phyloP scores from a whole-genome alignment of 2,113 vertebrate genomes.

The Dasyornis broadbenti region DNA sequence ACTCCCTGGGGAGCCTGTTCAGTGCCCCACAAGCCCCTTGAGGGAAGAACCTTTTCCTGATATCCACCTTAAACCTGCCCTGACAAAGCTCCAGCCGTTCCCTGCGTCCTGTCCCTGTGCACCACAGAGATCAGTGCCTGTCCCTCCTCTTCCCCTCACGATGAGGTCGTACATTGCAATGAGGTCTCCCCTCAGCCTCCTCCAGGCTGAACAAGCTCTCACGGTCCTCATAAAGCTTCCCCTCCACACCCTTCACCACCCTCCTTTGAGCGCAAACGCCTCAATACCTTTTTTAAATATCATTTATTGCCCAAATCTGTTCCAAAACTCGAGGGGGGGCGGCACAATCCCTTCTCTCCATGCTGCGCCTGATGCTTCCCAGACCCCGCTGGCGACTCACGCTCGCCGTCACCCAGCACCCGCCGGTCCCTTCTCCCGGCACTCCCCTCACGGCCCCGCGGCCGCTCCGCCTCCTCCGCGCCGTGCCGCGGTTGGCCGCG shows the following conservation, averaged over 20 bases:
- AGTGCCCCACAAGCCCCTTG: not conserved
- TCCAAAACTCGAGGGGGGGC: not conserved
- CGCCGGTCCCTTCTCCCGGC: not conserved
- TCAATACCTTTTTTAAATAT: not conserved
- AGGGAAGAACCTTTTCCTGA: no score
- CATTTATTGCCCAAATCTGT: not conserved
- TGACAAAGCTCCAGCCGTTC: not conserved
- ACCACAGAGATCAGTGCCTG: not conserved
- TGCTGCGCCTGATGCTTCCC: fast-evolving
- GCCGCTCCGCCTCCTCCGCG: not conserved
- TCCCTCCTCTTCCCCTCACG: not conserved
- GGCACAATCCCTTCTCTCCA: not conserved
- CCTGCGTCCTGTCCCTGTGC: not conserved
- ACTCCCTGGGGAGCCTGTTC: not conserved
- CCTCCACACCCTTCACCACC: not conserved
- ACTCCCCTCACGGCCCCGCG: not conserved
- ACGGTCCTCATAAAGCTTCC: not conserved
- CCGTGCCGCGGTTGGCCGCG: not conserved
- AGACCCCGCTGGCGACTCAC: no score
- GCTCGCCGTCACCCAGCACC: no score
- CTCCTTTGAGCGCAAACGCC: not conserved
- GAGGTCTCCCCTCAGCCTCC: not conserved
- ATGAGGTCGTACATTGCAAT: fast-evolving
- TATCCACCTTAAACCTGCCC: not conserved
- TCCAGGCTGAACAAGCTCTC: not conserved